These are phyloP conservation scores for Phengaris arion DNA, from an alignment of 2,888 invertebrate genomes.

Conservation along the genomic window DNA sequence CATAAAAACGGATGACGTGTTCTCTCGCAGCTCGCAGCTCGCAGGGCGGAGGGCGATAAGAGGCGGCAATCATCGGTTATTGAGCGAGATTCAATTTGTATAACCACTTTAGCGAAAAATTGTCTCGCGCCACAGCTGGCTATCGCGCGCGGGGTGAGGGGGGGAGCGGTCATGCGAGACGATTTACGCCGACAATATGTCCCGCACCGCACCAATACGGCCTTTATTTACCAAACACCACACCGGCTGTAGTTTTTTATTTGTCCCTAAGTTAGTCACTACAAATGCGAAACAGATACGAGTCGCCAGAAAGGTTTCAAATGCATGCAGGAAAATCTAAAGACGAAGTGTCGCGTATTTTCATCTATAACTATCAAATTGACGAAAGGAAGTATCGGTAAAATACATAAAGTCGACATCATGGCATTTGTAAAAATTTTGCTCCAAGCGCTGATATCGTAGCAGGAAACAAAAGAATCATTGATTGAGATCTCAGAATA, in stretches of 20 bases:
- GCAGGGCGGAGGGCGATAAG: constrained; percentile 32
- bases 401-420: too few relatives aligned
- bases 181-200: constrained; percentile 9
- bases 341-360: too few relatives aligned
- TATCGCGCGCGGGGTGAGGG: constrained; percentile 44
- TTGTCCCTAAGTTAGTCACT: neutral
- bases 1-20: constrained; percentile 1
- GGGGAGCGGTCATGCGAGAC: constrained; percentile 33
- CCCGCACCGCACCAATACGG: neutral
- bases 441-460: neutral
- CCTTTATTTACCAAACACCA: constrained; percentile 15
- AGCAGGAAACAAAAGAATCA: neutral
- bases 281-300: too few relatives aligned
- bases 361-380: too few relatives aligned
- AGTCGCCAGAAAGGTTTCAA: too few relatives aligned
- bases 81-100: constrained; percentile 70
- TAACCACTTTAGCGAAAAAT: constrained; percentile 75
- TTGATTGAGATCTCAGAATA: neutral
- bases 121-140: constrained; percentile 69
- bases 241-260: neutral
- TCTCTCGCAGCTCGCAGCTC: neutral
- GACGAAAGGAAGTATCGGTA: too few relatives aligned
- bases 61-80: constrained; percentile 56
- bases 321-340: too few relatives aligned
- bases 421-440: neutral